Percentiles rank a stretch among this genome's conserved stretches.
Conservation (phyloP, 2,888 invertebrate genomes). For the Anoncus sp. region DNA sequence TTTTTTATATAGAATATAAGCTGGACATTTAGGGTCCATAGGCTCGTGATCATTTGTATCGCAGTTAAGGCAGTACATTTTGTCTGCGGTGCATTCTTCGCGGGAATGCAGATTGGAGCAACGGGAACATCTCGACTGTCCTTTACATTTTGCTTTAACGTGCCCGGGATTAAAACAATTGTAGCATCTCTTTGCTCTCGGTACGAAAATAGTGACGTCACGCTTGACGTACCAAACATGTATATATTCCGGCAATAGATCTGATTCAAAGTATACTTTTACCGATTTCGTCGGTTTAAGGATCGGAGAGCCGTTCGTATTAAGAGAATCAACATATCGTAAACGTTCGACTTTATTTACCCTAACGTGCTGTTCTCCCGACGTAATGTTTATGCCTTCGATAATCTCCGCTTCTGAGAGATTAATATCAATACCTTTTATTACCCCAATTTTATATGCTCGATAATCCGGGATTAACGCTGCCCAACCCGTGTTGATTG, state of each 20-base stretch:
- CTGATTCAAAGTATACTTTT: not conserved
- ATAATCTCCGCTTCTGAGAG: not conserved
- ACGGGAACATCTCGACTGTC: not conserved
- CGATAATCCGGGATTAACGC: not conserved
- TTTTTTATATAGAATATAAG: no score
- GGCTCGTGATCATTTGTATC: no score
- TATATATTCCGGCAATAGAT: not conserved
- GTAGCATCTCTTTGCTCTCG: not conserved
- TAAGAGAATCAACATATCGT: no score
- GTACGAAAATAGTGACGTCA: not conserved
- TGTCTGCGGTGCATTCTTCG: not conserved
- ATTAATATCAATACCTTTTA: not conserved
- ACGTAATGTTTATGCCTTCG: no score
- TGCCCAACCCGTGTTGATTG: not conserved
- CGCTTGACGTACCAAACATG: slow-evolving; percentile 4
- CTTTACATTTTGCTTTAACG: not conserved
- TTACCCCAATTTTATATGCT: not conserved
- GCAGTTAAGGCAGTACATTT: not conserved
- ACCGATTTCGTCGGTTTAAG: no score
- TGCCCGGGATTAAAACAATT: no score
- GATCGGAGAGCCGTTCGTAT: no score
- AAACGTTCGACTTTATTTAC: no score
- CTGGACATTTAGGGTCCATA: no score
- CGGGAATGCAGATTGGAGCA: not conserved
- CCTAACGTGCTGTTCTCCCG: no score